Evolutionary conservation across 2,888 invertebrate species (phyloP).

Genomic region (Arctia plantaginis): DNA sequence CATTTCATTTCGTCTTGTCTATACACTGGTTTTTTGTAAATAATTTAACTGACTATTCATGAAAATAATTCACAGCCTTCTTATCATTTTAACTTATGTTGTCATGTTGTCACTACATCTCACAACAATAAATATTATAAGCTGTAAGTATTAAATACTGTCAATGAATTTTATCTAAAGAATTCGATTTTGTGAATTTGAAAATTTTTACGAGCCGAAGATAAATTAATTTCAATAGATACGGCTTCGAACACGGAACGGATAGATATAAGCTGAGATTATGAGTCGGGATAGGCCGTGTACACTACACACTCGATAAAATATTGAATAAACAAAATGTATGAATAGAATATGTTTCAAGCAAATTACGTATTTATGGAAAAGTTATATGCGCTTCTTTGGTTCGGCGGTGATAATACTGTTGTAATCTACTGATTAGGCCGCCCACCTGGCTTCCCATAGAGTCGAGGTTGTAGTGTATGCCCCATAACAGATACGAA

Average conservation of each 20-base stretch:
- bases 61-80: not conserved
- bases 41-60: not conserved
- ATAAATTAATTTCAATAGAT: conserved; percentile 64
- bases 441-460: conserved; percentile 73
- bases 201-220: conserved; percentile 57
- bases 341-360: conserved; percentile 68
- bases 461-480: conserved; percentile 53
- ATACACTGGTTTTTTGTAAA: not conserved
- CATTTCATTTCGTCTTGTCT: not conserved
- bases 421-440: conserved; percentile 79
- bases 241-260: conserved; percentile 28
- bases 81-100: conserved; percentile 28
- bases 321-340: conserved; percentile 74
- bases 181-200: conserved; percentile 46
- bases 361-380: conserved; percentile 78
- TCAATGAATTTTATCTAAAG: conserved; percentile 47
- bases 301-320: conserved; percentile 71
- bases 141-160: conserved; percentile 42
- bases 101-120: conserved; percentile 24
- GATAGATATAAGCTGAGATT: conserved; percentile 61
- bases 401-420: conserved; percentile 71
- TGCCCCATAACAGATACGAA: conserved; percentile 51
- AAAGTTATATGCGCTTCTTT: conserved; percentile 71
- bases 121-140: conserved; percentile 44
- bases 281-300: conserved; percentile 53